Conservation (phyloP, 2,797 vertebrate species). For the Neomorphus geoffroyi region DNA sequence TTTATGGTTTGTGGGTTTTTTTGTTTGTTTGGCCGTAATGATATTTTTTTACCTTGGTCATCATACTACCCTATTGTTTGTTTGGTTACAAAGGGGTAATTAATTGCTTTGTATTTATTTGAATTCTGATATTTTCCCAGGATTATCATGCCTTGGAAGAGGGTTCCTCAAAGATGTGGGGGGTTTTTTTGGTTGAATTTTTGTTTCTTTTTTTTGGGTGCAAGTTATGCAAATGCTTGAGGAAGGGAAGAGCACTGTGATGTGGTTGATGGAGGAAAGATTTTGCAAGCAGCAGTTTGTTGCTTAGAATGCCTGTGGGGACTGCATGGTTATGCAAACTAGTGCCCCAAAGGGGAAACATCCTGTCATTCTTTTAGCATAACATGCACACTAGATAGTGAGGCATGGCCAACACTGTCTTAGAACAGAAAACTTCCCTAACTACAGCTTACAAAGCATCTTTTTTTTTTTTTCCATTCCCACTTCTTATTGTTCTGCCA, state of each 20-base stretch:
- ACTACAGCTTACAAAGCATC: background rate
- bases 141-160: background rate
- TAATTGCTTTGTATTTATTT: background rate
- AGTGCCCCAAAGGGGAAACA: conserved; percentile 20
- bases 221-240: background rate
- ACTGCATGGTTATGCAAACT: conserved; percentile 40
- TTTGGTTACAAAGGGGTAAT: background rate
- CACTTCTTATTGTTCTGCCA: background rate
- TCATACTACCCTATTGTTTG: accelerated
- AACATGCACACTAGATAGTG: background rate
- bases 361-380: background rate
- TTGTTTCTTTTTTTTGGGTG: background rate
- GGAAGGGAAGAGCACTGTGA: background rate
- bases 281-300: conserved; percentile 47
- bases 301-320: conserved; percentile 31
- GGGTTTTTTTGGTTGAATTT: background rate
- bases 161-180: background rate
- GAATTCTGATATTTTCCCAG: background rate
- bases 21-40: background rate
- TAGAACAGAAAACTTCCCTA: background rate
- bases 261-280: conserved; percentile 26
- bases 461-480: conserved; percentile 9
- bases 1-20: background rate
- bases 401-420: background rate
- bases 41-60: background rate